Base-by-base conservation (phyloP, 2,888 invertebrate species). In the Willowsia nigromaculata region DNA sequence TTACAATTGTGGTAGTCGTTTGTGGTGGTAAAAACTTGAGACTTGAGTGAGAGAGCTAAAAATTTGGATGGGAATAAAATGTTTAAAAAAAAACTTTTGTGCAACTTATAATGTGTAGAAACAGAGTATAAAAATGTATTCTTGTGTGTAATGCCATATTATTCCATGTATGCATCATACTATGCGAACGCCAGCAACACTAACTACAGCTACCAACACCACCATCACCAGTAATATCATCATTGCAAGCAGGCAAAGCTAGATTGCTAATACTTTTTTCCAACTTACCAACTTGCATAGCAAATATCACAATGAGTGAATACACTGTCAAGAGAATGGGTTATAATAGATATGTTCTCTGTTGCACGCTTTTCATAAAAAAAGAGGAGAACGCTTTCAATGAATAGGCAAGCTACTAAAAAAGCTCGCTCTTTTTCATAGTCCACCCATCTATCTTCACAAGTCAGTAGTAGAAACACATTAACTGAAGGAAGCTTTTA, bases 1-100 rank as follows among this genome's bases (percentile, higher is more conserved):
- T 43, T 40, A 40, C 71, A 47, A 11, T 25, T 65, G 62, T 65
- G 62, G 62, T 65, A 65, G 62, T 65, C 62, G 33, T 71, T 43
- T 71, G 40, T 71, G 71, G 62, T 65, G 62, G 78, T 78, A 78
- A 78, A 85, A 85, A 76, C 33, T 76, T 76, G 59, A 84, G 62
- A 65, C 30, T 65, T 65, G 30, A 50, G 50, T 18, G 62, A 43
- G 71, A 71, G 71, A 71, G 62, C 85, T 85, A 85, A 85, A 85
- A 76, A 85, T 76, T 71, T 85, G 76, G 78, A 78, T 62, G 56
- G 85, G 76, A 78, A 85, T 27, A 25, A 78, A 78, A 74, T 40
- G 56, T 59, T 80, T 37, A 22, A 27, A 85, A 37, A 83, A 40
- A 37, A 56, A 43, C 27, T 22, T 71, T 3, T 59, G 50, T 68